A percentile compares a stretch with the other conserved stretches of the same genome.
Evolutionary conservation across 2,113 vertebrate genomes (phyloP).

Genomic region (Aspiorhynchus laticeps): DNA sequence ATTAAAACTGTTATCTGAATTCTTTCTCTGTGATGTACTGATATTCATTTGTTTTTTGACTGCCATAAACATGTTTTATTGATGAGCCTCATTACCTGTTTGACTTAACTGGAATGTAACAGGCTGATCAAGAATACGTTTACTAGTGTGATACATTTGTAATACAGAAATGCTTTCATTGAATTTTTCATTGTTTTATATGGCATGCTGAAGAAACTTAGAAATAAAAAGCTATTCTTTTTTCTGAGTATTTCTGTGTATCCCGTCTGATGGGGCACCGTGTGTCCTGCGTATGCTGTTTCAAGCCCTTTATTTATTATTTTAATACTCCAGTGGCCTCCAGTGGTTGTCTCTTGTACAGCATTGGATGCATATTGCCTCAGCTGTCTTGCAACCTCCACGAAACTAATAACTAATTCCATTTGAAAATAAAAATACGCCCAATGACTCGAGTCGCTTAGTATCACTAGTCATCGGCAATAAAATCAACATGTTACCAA

Average conservation of each 20-base stretch:
- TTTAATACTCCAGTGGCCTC: slow-evolving; percentile 27
- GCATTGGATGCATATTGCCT: background rate
- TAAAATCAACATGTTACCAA: background rate
- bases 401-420: background rate
- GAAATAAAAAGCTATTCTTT: slow-evolving; percentile 56
- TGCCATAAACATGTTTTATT: slow-evolving; percentile 16
- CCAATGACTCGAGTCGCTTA: background rate
- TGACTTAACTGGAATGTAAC: slow-evolving; percentile 37
- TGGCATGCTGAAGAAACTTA: slow-evolving; percentile 75
- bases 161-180: slow-evolving; percentile 44
- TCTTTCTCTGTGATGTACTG: slow-evolving; percentile 28
- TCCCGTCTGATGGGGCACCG: background rate
- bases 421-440: background rate
- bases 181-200: slow-evolving; percentile 75
- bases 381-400: background rate
- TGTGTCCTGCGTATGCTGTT: background rate
- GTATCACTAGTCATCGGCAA: background rate
- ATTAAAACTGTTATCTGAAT: slow-evolving; percentile 48
- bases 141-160: slow-evolving; percentile 45
- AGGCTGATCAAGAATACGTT: slow-evolving; percentile 33
- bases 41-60: slow-evolving; percentile 14
- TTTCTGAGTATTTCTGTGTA: slow-evolving; percentile 35
- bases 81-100: slow-evolving; percentile 5
- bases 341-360: slow-evolving; percentile 12
- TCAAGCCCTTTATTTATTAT: background rate